Percentiles rank a stretch among this genome's conserved stretches.
phyloP scores from a whole-genome alignment of 2,797 vertebrate genomes.

The Bovichtus variegatus region DNA sequence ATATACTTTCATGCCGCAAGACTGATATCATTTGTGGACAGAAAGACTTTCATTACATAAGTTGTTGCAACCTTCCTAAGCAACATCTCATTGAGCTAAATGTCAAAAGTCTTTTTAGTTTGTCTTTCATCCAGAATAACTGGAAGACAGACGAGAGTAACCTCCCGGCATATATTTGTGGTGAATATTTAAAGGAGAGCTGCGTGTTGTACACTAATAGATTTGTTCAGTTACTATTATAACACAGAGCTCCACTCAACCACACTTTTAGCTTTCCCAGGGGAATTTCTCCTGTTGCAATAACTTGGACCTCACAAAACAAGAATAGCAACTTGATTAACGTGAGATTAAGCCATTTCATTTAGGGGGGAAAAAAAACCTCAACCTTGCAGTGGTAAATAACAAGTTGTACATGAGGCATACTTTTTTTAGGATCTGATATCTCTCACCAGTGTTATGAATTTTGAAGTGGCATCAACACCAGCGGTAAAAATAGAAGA shows the following conservation, averaged over 20 bases:
- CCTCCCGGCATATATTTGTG: conserved; percentile 45
- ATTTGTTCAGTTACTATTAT: conserved; percentile 38
- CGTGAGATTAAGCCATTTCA: not conserved
- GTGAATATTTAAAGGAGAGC: conserved; percentile 68
- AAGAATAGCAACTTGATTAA: conserved; percentile 19
- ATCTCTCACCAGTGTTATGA: not conserved
- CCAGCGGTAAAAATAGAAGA: not conserved
- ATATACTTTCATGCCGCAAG: not conserved
- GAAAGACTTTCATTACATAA: not conserved
- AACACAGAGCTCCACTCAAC: conserved; percentile 13
- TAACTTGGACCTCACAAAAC: not conserved
- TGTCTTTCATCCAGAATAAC: conserved; percentile 55
- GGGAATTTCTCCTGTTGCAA: conserved; percentile 48
- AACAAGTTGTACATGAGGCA: not conserved
- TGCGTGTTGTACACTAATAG: conserved; percentile 59
- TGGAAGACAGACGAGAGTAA: conserved; percentile 34
- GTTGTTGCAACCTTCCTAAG: not conserved
- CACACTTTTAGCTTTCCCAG: conserved; percentile 2
- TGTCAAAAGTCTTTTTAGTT: conserved; percentile 40
- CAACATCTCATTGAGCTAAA: conserved; percentile 32
- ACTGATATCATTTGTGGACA: not conserved
- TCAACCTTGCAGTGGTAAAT: not conserved
- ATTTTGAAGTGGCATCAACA: conserved; percentile 10
- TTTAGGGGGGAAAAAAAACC: conserved; percentile 1
- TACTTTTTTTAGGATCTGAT: conserved; percentile 3